Percentiles rank a stretch among this genome's conserved stretches.
These are phyloP conservation scores for Calypte anna DNA, from an alignment of 2,113 vertebrate species.

Conservation along the genomic window DNA sequence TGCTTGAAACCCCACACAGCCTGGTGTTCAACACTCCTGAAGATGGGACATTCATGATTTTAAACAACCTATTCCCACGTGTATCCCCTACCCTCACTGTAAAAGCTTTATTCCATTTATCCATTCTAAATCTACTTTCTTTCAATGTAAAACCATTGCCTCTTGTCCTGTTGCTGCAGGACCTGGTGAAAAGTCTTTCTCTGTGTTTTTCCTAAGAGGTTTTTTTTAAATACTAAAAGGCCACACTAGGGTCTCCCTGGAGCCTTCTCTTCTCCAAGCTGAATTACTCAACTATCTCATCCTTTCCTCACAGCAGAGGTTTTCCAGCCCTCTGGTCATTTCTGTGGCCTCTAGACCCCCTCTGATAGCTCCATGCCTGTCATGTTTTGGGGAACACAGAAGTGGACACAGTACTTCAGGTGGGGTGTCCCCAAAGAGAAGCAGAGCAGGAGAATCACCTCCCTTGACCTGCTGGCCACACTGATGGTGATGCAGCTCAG, in stretches of 20 bases:
- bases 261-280: not conserved
- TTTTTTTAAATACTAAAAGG: not conserved
- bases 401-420: too few species aligned
- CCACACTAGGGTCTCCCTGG: fast-evolving
- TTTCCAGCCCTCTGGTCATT: not conserved
- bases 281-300: too few species aligned
- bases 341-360: not conserved
- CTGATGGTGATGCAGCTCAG: not conserved
- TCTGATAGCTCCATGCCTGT: too few species aligned
- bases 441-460: not conserved
- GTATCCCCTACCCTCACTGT: not conserved
- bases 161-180: not conserved
- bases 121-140: not conserved
- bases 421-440: not conserved
- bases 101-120: not conserved
- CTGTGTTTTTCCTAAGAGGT: not conserved
- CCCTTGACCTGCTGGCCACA: fast-evolving
- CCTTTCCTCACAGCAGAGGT: not conserved
- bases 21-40: not conserved
- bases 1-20: not conserved
- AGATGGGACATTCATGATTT: not conserved
- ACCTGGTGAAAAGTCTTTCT: not conserved
- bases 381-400: too few species aligned
- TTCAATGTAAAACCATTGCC: not conserved
- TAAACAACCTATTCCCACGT: too few species aligned